phyloP scores from a whole-genome alignment of 2,797 vertebrate species.

The Lacerta viridis region DNA sequence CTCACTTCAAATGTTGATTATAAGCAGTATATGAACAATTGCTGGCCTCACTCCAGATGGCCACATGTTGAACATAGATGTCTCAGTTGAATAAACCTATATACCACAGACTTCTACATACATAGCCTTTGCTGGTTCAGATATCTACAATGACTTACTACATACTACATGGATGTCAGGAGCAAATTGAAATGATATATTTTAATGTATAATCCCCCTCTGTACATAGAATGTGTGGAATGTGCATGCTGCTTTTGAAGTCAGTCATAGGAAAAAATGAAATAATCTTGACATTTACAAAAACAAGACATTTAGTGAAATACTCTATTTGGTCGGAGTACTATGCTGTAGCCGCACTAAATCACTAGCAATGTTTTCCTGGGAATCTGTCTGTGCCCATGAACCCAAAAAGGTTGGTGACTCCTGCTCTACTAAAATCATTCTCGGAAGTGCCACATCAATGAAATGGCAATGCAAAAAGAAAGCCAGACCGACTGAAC shows the following conservation, averaged over 20 bases:
- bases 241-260: not conserved
- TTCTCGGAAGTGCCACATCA: not conserved
- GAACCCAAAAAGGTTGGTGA: not conserved
- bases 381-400: too few relatives aligned
- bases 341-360: not conserved
- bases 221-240: not conserved
- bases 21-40: not conserved
- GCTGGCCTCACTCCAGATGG: not conserved
- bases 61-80: not conserved
- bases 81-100: not conserved
- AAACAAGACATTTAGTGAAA: slow-evolving; percentile 25
- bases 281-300: not conserved
- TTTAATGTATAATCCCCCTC: not conserved
- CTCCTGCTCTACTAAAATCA: too few relatives aligned
- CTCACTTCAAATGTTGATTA: not conserved
- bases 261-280: not conserved
- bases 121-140: not conserved
- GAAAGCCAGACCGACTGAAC: not conserved
- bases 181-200: not conserved
- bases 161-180: not conserved
- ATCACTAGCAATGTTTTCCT: not conserved
- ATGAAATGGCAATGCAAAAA: not conserved
- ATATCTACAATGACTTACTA: not conserved
- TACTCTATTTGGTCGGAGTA: not conserved
- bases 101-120: too few relatives aligned